Evolutionary conservation across 2,797 vertebrate genomes (phyloP), one percentile per base, ranked within the genome.

Genomic region (Pseudopleuronectes americanus): DNA sequence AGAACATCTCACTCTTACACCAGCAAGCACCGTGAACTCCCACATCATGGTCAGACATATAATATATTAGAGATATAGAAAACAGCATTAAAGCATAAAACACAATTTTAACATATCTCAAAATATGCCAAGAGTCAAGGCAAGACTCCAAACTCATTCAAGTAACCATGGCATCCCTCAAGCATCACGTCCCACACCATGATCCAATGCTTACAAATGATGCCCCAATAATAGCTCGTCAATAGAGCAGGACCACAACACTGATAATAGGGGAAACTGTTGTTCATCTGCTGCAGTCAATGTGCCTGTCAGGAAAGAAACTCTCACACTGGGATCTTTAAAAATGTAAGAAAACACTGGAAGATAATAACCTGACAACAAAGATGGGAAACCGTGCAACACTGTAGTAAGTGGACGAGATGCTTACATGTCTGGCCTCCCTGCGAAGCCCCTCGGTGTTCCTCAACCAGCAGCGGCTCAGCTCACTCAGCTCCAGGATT

Each of bases 401-500:
- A 52, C 17, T 53, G 13, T 22, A 55, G 16, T 62, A 19, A 41
- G 52, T 49, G 23, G 19, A 76, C 4, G 49, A 57, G 43, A 16
- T 88, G 93, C 97, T 99, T 93, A 99, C 97, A 79, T 97, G 94
- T 79, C 92, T 90, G 58, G 94, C 92, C 70, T 97, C 95, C 19
- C 93, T 90, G 52, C 92, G 92, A 3, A 92, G 87, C 1, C 96
- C 96, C 63, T 95, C 94, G 0, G 94, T 84, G 53, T 95, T 96
- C 92, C 93, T 94, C 90, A 99, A 90, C 98, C 97, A 98, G 91
- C 96, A 96, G 84, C 92, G 91, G 84, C 97, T 99, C 88, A 99
- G 92, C 93, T 99, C 98, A 0, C 96, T 97, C 87, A 99, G 94
- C 92, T 99, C 98, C 74, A 97, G 94, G 87, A 99, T 99, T 56